Percentiles rank a stretch among this genome's conserved stretches.
Conservation (phyloP, 2,113 vertebrate species). For the Camelus bactrianus region DNA sequence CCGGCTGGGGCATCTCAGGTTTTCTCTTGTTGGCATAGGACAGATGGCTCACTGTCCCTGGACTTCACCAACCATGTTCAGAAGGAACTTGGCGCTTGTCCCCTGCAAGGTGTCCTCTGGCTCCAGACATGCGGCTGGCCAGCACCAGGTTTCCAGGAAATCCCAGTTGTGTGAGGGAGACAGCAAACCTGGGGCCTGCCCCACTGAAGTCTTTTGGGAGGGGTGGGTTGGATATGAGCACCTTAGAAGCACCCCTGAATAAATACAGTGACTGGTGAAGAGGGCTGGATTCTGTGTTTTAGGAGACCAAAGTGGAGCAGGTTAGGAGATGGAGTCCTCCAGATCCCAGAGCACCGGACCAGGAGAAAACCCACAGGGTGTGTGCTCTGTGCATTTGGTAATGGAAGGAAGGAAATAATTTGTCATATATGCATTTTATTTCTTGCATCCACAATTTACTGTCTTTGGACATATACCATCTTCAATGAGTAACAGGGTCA, state of each 20-base stretch:
- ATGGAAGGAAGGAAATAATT: neutral
- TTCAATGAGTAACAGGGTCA: neutral
- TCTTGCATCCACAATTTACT: neutral
- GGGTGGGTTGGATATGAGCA: neutral
- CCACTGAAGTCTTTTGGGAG: neutral
- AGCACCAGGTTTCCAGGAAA: neutral
- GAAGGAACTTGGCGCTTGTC: neutral
- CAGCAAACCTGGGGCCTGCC: neutral
- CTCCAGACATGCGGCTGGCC: neutral
- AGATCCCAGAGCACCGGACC: neutral
- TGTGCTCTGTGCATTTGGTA: neutral
- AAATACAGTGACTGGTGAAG: neutral
- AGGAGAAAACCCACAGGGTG: accelerated
- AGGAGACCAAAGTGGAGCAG: neutral
- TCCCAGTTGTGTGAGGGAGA: neutral
- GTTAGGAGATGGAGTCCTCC: neutral
- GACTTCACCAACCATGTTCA: neutral
- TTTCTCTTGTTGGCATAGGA: neutral
- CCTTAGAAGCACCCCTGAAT: neutral
- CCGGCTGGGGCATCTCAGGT: too few species aligned
- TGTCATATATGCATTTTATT: neutral
- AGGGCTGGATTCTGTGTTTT: neutral
- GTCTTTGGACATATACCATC: neutral
- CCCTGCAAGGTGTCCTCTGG: neutral
- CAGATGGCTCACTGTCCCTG: neutral